These are phyloP conservation scores for Catharus fuscescens DNA, from an alignment of 2,113 vertebrate species.

Conservation along the genomic window DNA sequence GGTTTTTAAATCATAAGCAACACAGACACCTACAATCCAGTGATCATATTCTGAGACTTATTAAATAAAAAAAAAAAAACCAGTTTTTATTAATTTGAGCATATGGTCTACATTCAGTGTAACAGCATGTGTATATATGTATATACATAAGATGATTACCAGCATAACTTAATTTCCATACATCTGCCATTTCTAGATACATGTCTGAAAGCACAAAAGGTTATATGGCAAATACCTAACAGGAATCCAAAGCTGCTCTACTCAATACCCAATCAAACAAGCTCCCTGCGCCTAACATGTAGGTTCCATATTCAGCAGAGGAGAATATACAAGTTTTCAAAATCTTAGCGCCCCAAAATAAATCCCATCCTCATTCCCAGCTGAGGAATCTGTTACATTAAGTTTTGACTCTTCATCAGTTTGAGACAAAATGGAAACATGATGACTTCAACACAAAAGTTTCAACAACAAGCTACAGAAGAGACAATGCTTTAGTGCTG, in stretches of 20 bases:
- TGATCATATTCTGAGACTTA: not conserved
- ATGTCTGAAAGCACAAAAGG: not conserved
- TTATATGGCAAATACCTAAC: not conserved
- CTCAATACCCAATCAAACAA: not conserved
- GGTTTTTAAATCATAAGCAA: not conserved
- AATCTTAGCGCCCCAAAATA: not conserved
- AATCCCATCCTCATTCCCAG: not conserved
- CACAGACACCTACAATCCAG: rapidly evolving
- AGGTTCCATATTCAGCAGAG: not conserved
- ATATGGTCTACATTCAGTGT: not conserved
- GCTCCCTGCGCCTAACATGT: rapidly evolving
- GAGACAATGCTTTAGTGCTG: not conserved
- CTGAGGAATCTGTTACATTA: not conserved
- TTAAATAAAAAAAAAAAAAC: not conserved
- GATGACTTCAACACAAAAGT: not conserved
- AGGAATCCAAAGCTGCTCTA: not conserved
- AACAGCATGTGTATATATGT: not conserved
- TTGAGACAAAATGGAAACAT: not conserved
- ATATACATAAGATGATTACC: not conserved
- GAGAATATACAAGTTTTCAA: rapidly evolving
- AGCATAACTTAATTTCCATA: not conserved
- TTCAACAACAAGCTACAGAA: not conserved
- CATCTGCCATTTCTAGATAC: not conserved
- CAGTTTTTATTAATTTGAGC: not conserved
- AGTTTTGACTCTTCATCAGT: not conserved